Evolutionary conservation across 2,888 invertebrate genomes (phyloP), one percentile per base, ranked within the genome.

Genomic region (Tipula confusa): DNA sequence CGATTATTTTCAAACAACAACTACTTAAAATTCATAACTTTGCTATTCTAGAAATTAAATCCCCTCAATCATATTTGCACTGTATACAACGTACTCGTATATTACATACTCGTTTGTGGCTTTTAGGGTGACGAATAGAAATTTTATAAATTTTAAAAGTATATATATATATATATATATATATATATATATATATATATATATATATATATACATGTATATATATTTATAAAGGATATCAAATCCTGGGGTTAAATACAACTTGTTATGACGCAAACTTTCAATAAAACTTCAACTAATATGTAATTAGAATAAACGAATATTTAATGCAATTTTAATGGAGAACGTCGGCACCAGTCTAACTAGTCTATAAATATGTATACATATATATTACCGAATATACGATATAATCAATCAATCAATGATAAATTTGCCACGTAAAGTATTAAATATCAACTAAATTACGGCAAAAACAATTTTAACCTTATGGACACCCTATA

Each of bases 21-120:
- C 64, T 64, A 64, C 64, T 64, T 64, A 64, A 64, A 64, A 64
- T 64, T 64, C 64, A 64, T 64, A 64, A 64, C 24, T 24, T 64
- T 64, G 11, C 24, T 18, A 24, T 24, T 64, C 24, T 2, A 24
- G 64, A 64, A 24, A 24, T 64, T 64, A 64, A 64, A 64, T 24
- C 64, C n/a, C 64, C 64, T 64, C 64, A 64, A 18, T 64, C 64
- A 64, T 15, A 43, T 15, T 18, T n/a, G 15, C 7, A 48, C 6
- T 11, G 18, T 48, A 48, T 18, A 48, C 18, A 48, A 13, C 31
- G 31, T 31, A 31, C 9, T 11, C 11, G 38, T 43, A 1, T 43
- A 43, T 15, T 15, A 15, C 36, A 43, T 1, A 15, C 15, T 43
- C 43, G 43, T 43, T 9, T 36, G 36, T 11, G 36, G 1, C 2